Evolutionary conservation across 1,140 invertebrate genomes (phyloP), one percentile per base, ranked within the genome.

Genomic region (Brachystomella parvula): DNA sequence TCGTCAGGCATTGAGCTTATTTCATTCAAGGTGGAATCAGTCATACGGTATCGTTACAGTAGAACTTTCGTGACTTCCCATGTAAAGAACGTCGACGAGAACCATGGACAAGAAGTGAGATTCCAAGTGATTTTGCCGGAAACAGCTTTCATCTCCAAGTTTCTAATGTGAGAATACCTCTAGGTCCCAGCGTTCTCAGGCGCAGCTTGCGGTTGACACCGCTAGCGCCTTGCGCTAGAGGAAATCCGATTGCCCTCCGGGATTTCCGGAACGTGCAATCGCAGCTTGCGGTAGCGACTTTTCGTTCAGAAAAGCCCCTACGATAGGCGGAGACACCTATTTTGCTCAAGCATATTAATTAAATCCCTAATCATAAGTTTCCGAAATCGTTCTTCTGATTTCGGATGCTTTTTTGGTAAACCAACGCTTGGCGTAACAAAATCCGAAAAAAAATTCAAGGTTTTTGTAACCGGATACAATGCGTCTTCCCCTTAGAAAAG

Each of bases 71-170:
- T 86, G 0, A 80, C 80, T 1, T 83, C 82, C 33, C 75, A 76
- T 53, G 79, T 85, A 2, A 77, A 76, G 58, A 86, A 86, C 73
- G 79, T 81, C 0, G 78, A 79, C 12, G 75, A 77, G 24, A 76
- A 71, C 29, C 31, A 57, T 17, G 75, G 83, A 0, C 82, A 85
- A 67, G 82, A 85, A 75, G 79, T 82, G 19, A 77, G 78, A 19
- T 86, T 85, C 76, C 80, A 79, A 15, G 77, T 85, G n/a, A 77
- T 85, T 6, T 74, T 86, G 61, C 85, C 84, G 0, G 82, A 85
- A 56, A 81, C 82, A 2, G 84, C 84, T 0, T 86, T 83, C 74
- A 84, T 86, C 61, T 82, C 82, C 29, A 81, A 80, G 47, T 85
- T 85, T 75, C 75, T 79, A 35, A 84, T 86, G 84, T 83, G 76